Conservation (phyloP, 2,797 vertebrate species). For the Arrhamphus sclerolepis region DNA sequence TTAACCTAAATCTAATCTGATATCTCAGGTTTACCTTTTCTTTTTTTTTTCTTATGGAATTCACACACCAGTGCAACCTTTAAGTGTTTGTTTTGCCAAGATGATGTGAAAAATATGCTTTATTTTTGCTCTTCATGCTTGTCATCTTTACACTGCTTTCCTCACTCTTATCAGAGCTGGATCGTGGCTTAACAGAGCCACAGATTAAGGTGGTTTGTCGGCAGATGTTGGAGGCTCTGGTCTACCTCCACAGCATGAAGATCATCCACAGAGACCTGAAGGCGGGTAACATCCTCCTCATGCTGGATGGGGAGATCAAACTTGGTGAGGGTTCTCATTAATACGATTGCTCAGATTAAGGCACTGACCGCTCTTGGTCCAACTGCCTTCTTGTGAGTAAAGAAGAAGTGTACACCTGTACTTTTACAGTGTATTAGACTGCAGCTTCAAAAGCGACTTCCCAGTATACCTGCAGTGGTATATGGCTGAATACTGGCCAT, state of each 20-base stretch:
- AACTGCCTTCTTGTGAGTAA: not conserved
- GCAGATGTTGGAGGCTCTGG: conserved; percentile 94
- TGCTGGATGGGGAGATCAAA: conserved; percentile 92
- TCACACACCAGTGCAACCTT: conserved; percentile 20
- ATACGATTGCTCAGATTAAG: no score
- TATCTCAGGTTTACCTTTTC: conserved; percentile 20
- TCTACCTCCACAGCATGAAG: conserved; percentile 92
- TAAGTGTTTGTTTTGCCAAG: not conserved
- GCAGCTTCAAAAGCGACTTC: no score
- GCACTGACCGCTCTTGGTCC: not conserved
- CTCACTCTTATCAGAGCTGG: conserved; percentile 85
- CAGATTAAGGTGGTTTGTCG: conserved; percentile 94
- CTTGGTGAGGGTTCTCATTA: conserved; percentile 84
- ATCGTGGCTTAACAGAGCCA: conserved; percentile 89
- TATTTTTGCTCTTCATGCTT: conserved; percentile 7
- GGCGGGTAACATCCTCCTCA: conserved; percentile 95
- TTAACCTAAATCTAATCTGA: conserved; percentile 32
- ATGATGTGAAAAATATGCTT: conserved; percentile 9
- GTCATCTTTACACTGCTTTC: not conserved
- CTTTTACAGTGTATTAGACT: no score
- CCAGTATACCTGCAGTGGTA: not conserved
- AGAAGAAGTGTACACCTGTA: not conserved
- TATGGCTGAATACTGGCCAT: not conserved
- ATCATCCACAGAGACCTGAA: conserved; percentile 99
- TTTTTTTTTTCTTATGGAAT: conserved; percentile 7